Evolutionary conservation across 2,888 invertebrate species (phyloP), one percentile per base, ranked within the genome.

Genomic region (Drosophila engyochracea): DNA sequence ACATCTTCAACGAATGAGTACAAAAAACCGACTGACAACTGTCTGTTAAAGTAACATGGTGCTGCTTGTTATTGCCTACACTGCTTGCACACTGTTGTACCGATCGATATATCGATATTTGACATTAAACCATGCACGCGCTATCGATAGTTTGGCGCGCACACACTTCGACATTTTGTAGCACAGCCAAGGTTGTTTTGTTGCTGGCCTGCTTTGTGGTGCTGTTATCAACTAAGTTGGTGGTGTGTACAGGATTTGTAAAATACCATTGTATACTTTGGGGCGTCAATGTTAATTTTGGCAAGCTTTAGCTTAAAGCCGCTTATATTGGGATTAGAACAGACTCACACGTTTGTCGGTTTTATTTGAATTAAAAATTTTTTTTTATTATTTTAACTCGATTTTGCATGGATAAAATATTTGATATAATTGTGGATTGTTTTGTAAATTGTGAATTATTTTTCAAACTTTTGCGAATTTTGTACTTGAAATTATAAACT

Each of bases 1-100:
- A 44, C 65, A n/a, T n/a, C 65, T 37, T 51, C 69, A 49, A 7
- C 47, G 12, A 47, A 69, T 76, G 76, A 80, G 63, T 64, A 37
- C 57, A 64, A 55, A 44, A 76, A 66, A 76, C 57, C 69, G 69
- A 79, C 79, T 80, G 69, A 25, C 47, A 47, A 47, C 7, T 63
- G 37, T 37, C 61, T 70, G 69, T 52, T 55, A 47, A 61, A 14
- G 57, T 76, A 76, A 66, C 65, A 76, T 59, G 52, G 51, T 49
- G 70, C 51, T 47, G 57, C 49, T 44, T 59, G 66, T 67, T 66
- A 30, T 67, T 54, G 55, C 33, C 7, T 25, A 28, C 7, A 47
- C 39, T 35, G 41, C 12, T 28, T 10, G 10, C 6, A 1, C 69
- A 67, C 4, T 31, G 75, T 61, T 70, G 65, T 25, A 49, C n/a